Conservation (phyloP, 2,797 vertebrate species). For the Tympanoctomys barrerae region DNA sequence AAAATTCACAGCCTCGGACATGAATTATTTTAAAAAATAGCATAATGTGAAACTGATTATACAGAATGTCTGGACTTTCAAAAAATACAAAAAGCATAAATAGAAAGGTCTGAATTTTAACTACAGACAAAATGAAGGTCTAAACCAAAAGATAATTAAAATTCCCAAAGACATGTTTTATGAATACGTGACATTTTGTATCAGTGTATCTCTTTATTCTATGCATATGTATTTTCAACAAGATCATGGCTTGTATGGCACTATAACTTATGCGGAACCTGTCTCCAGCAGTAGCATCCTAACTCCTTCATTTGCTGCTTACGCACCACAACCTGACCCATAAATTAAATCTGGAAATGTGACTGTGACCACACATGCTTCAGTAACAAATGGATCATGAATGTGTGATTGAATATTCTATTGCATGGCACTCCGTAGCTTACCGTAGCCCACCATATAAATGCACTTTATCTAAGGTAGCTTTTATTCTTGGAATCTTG, state of each 20-base stretch:
- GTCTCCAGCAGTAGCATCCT: not conserved
- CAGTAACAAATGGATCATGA: not conserved
- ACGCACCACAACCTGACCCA: constrained; percentile 2
- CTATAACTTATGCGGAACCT: not conserved
- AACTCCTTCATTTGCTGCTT: constrained; percentile 67
- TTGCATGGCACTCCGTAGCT: not conserved
- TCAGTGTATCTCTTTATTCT: not conserved
- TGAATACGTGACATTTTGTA: not conserved
- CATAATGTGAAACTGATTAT: not conserved
- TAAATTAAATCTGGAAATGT: constrained; percentile 65
- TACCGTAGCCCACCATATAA: not conserved
- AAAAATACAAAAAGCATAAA: not conserved
- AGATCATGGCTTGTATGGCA: not conserved
- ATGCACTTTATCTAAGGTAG: not conserved
- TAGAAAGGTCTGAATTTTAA: constrained; percentile 6
- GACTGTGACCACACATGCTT: not conserved
- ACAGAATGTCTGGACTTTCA: not conserved
- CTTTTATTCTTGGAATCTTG: not conserved
- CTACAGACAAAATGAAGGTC: not conserved
- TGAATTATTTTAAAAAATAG: constrained; percentile 19
- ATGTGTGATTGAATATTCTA: not conserved
- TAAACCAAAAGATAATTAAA: not conserved
- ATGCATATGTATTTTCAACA: not conserved
- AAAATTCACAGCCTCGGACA: not conserved
- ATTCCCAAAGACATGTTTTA: not conserved